A percentile compares a stretch with the other conserved stretches of the same genome.
phyloP scores from a whole-genome alignment of 2,797 vertebrate genomes.

The Carcharodon carcharias region DNA sequence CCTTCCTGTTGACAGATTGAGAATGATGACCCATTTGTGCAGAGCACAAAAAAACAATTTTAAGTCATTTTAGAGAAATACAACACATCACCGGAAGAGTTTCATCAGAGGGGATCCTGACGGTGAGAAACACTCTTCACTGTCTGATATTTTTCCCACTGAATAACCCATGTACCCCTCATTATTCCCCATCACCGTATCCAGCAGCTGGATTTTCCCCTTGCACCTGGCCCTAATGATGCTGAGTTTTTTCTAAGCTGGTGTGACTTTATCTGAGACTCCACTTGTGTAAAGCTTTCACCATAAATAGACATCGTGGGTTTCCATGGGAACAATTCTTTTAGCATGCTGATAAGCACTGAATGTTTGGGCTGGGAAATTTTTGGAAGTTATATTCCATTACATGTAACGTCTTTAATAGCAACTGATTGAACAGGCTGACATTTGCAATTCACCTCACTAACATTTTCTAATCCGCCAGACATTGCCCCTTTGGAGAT shows the following conservation, averaged over 20 bases:
- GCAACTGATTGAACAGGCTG: background rate
- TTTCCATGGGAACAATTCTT: background rate
- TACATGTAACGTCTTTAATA: background rate
- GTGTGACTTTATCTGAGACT: background rate
- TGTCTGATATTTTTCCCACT: background rate
- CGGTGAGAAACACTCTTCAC: background rate
- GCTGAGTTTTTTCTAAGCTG: background rate
- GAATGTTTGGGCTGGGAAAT: background rate
- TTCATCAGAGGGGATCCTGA: background rate
- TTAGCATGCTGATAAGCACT: background rate
- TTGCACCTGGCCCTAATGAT: background rate
- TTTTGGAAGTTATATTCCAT: background rate
- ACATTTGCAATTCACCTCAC: too few relatives aligned
- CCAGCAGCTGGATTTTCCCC: background rate
- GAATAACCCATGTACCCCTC: background rate
- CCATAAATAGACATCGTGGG: background rate
- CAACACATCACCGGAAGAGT: too few relatives aligned
- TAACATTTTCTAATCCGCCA: background rate
- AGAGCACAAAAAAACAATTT: background rate
- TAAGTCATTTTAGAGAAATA: too few relatives aligned
- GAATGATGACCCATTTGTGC: background rate
- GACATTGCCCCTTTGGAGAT: background rate
- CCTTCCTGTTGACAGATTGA: background rate
- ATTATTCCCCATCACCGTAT: background rate
- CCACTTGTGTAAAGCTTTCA: background rate